Conservation (phyloP, 2,888 invertebrate genomes). For the Drosophila buzzatii region DNA sequence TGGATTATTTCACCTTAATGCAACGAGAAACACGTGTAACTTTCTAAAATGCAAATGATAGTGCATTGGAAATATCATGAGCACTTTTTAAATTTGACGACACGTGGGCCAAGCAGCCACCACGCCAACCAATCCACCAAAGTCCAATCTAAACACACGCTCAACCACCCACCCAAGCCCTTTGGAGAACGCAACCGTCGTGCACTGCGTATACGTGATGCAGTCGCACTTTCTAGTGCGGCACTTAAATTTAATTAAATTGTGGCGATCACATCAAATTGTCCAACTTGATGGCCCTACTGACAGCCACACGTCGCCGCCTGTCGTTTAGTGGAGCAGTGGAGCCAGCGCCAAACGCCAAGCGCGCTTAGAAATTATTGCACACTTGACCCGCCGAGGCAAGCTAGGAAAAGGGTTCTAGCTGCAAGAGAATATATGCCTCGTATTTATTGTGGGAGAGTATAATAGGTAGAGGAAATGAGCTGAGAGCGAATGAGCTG, state of each 20-base stretch:
- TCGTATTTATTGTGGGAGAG: not conserved
- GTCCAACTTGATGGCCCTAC: slow-evolving; percentile 41
- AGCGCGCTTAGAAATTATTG: slow-evolving; percentile 51
- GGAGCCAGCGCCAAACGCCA: slow-evolving; percentile 11
- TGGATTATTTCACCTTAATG: slow-evolving; percentile 45
- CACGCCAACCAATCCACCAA: slow-evolving; percentile 9
- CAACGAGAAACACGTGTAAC: slow-evolving; percentile 70
- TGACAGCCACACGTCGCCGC: slow-evolving; percentile 63
- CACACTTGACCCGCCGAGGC: slow-evolving; percentile 23
- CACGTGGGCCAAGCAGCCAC: slow-evolving; percentile 56
- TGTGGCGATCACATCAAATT: slow-evolving; percentile 43
- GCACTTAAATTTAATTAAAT: slow-evolving; percentile 58
- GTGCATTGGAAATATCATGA: slow-evolving; percentile 73
- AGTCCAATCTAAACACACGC: slow-evolving; percentile 1
- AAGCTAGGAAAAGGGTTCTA: slow-evolving; percentile 10
- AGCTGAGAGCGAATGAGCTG: not conserved
- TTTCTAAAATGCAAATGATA: slow-evolving; percentile 75
- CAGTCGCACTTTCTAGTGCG: slow-evolving; percentile 63
- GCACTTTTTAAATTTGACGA: slow-evolving; percentile 65
- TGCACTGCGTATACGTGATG: slow-evolving; percentile 67
- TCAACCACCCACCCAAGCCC: slow-evolving; percentile 17
- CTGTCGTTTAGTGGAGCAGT: slow-evolving; percentile 69
- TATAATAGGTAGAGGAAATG: not conserved
- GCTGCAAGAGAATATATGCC: not conserved
- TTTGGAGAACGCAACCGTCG: slow-evolving; percentile 39